Base-by-base conservation (phyloP, 2,888 invertebrate species). In the Cremastinae sp. region DNA sequence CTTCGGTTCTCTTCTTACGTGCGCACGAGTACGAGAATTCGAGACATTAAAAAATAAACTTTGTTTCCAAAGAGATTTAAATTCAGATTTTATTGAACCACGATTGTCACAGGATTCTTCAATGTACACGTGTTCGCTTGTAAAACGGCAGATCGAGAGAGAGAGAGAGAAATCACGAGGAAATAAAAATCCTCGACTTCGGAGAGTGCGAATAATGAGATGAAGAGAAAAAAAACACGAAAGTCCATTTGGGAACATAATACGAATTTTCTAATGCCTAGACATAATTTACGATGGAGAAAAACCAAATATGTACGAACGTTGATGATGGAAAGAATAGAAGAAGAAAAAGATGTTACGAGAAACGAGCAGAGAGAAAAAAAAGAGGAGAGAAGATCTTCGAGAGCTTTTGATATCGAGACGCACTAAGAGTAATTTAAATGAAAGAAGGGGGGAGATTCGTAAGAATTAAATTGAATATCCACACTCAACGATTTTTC, bases 181-280 rank as follows among this genome's bases (percentile, higher is more conserved):
- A 43, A 8, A 10, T 7, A 43, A 43, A 12, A 43, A 12, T 43
- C 8, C 38, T 8, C 2, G 43, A 14, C 43, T 43, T 43, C 43
- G n/a, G 12, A 43, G n/a, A n/a, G 43, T 43, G 43, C 2, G n/a
- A n/a, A 14, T 7, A 43, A 43, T 1, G 43, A 43, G 14, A 12
- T 3, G n/a, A 0, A n/a, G 10, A 43, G 22, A 12, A n/a, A n/a
- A n/a, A 64, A 70, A 78, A 78, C 66, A 71, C 74, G 78, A 78
- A 74, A 78, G 64, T 71, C 62, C 78, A 72, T 74, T 78, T 71
- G 77, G 74, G 77, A 77, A 74, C 74, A 74, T 51, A 28, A 53
- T 71, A 74, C 68, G 68, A 75, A 69, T 75, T 75, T 78, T 78
- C 47, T 75, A 78, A 69, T 73, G 69, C 65, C 64, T 76, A 59